Evolutionary conservation across 2,113 vertebrate genomes (phyloP).

Genomic region (Vidua chalybeata): DNA sequence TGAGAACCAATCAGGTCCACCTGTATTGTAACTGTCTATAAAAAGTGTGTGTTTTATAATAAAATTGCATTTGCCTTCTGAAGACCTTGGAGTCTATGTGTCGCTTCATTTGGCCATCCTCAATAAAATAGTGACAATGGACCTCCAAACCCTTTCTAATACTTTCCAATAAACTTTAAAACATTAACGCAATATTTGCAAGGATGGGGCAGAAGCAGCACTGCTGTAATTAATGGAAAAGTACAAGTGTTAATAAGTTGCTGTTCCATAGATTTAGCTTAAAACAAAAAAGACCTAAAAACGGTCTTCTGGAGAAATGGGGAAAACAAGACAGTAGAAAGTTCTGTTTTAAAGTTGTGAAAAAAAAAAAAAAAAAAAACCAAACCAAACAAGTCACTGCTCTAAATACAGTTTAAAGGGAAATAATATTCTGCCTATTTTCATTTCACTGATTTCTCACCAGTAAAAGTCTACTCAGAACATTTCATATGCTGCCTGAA

Average conservation of each 20-base stretch:
- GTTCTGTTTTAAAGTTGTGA: neutral
- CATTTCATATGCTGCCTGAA: neutral
- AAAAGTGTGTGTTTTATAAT: too few species aligned
- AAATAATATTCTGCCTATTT: neutral
- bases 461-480: neutral
- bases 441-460: neutral
- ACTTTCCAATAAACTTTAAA: neutral
- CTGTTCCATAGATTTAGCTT: neutral
- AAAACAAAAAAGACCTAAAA: neutral
- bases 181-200: neutral
- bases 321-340: neutral
- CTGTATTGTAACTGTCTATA: too few species aligned
- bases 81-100: too few species aligned
- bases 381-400: neutral
- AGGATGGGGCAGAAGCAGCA: neutral
- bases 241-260: neutral
- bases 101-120: too few species aligned
- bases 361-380: neutral
- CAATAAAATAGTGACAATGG: too few species aligned
- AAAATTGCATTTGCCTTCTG: too few species aligned
- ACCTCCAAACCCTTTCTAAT: neutral
- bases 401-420: neutral
- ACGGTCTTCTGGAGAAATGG: neutral
- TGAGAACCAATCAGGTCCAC: too few species aligned
- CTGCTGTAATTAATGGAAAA: neutral